Conservation (phyloP, 2,888 invertebrate genomes). For the Thymelicus acteon region DNA sequence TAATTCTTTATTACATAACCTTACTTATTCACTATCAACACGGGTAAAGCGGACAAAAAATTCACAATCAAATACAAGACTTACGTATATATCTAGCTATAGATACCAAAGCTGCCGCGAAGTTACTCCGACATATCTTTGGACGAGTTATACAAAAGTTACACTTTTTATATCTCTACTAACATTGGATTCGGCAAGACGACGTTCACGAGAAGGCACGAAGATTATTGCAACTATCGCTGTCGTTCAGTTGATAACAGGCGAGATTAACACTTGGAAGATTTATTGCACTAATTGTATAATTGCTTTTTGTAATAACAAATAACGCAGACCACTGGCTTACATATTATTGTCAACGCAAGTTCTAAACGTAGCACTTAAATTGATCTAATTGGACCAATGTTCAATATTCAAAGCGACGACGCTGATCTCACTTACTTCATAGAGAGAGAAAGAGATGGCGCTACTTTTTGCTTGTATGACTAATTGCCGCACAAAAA, state of each 20-base stretch:
- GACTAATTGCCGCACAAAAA: too few species aligned
- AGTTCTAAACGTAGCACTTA: too few species aligned
- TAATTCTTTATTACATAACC: slow-evolving; percentile 30
- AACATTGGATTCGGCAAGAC: slow-evolving; percentile 65
- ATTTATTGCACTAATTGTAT: slow-evolving; percentile 21
- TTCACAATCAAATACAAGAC: slow-evolving; percentile 21
- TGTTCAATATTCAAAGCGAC: too few species aligned
- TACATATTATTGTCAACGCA: too few species aligned
- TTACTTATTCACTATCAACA: slow-evolving; percentile 14
- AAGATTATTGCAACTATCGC: slow-evolving; percentile 50
- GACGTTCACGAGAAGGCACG: slow-evolving; percentile 65
- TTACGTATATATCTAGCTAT: slow-evolving; percentile 18
- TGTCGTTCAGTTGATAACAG: slow-evolving; percentile 1
- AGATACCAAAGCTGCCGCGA: slow-evolving; percentile 30
- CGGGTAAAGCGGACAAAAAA: slow-evolving; percentile 25
- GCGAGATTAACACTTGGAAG: background rate
- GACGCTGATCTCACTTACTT: too few species aligned
- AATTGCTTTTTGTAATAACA: background rate
- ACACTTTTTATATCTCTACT: slow-evolving; percentile 28
- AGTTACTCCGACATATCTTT: slow-evolving; percentile 28
- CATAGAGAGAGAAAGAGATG: too few species aligned
- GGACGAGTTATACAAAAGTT: slow-evolving; percentile 29
- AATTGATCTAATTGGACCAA: too few species aligned
- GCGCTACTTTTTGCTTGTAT: too few species aligned
- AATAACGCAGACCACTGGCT: background rate